Evolutionary conservation across 2,113 vertebrate species (phyloP).

Genomic region (Pyrgilauda ruficollis): DNA sequence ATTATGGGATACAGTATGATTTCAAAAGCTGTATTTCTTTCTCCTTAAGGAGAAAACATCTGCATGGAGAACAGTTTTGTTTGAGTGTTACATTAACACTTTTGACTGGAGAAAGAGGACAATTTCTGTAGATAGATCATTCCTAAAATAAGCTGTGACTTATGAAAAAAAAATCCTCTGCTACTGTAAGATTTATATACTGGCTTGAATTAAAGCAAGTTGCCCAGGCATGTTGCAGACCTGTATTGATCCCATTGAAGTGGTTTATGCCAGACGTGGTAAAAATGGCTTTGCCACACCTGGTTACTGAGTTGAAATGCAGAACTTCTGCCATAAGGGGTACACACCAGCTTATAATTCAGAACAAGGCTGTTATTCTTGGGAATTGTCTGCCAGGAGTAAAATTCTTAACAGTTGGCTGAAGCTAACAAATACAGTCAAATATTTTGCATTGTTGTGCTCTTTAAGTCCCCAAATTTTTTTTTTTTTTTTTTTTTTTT

Average conservation of each 20-base stretch:
- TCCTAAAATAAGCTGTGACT: neutral
- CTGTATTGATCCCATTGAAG: neutral
- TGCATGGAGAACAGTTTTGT: neutral
- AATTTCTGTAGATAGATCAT: neutral
- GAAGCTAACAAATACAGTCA: constrained; percentile 27
- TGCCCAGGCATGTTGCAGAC: neutral
- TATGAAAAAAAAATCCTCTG: neutral
- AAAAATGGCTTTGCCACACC: constrained; percentile 36
- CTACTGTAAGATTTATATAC: neutral
- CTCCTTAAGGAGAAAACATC: neutral
- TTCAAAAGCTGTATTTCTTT: neutral
- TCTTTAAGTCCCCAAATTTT: constrained; percentile 27
- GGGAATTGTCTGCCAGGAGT: neutral
- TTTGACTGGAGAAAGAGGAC: neutral
- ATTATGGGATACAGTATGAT: neutral
- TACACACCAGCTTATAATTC: neutral
- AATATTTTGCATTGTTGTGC: neutral
- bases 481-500: neutral
- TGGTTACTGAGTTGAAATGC: neutral
- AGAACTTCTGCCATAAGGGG: neutral
- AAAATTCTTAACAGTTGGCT: neutral
- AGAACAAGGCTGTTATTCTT: neutral
- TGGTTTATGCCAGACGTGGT: neutral
- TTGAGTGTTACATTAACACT: neutral
- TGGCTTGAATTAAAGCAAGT: neutral